Evolutionary conservation across 1,140 invertebrate species (phyloP).

Genomic region (Formica exsecta): DNA sequence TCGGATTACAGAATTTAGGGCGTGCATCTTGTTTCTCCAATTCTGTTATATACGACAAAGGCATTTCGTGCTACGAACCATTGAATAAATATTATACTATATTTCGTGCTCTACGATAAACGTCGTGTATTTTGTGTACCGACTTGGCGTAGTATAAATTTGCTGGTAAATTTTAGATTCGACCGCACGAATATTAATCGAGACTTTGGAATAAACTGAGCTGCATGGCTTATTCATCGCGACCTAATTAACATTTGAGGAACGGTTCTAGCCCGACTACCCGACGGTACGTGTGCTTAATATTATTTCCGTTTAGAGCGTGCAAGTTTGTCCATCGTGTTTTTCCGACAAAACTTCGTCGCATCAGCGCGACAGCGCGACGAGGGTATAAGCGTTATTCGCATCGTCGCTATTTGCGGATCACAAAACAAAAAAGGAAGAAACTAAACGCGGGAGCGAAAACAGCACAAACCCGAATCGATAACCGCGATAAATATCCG

Average conservation of each 20-base stretch:
- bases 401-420: conserved; percentile 12
- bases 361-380: background rate
- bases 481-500: conserved; percentile 79
- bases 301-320: background rate
- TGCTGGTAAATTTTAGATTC: conserved; percentile 36
- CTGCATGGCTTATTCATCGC: conserved; percentile 36
- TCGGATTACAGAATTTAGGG: conserved; percentile 40
- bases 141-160: conserved; percentile 8
- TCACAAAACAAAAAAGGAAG: conserved; percentile 14
- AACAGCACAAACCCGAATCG: conserved; percentile 67
- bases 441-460: conserved; percentile 9
- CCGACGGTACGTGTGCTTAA: conserved; percentile 3
- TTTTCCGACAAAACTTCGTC: conserved; percentile 20
- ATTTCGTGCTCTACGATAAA: conserved; percentile 42
- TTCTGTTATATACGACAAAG: conserved; percentile 21
- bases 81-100: conserved; percentile 58
- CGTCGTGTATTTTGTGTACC: conserved; percentile 21
- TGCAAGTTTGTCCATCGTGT: conserved; percentile 13
- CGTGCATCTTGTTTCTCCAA: conserved; percentile 50
- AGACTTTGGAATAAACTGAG: background rate
- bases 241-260: conserved; percentile 47
- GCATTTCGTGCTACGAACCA: conserved; percentile 37
- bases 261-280: background rate
- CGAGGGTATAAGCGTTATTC: background rate
- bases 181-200: conserved; percentile 31